Base-by-base conservation (phyloP, 1,140 invertebrate species). In the Sminthurides bifidus region DNA sequence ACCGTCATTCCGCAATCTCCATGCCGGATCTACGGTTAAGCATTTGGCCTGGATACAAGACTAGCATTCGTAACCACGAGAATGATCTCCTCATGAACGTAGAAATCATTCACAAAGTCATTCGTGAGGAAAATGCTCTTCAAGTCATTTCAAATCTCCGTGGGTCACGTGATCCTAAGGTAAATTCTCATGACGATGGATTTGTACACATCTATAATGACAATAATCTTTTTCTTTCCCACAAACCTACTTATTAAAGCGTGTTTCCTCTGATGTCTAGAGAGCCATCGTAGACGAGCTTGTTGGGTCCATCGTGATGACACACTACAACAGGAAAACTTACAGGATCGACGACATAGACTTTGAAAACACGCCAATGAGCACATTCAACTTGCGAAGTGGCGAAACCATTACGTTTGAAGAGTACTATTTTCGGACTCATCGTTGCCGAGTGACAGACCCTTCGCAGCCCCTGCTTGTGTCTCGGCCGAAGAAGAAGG, bases 331-430 rank as follows among this genome's bases (percentile, higher is more conserved):
- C 61, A 82, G 86, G 58, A 79, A 79, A 62, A 84, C 81, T 0
- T 87, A 87, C 59, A 69, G 76, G 33, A 72, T 97, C 31, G 84
- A 92, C 70, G 88, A 92, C 64, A 81, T 97, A 35, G 78, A 82
- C 41, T 93, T 83, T 71, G 71, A 77, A 6, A 73, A 77, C 55
- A 82, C 69, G 30, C 89, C 90, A 0, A 66, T 54, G 10, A 75
- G 75, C 0, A 82, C 77, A 0, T 94, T 96, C 69, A 67, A 76
- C 31, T 75, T 74, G 24, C 75, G 74, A 30, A 70, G 76, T 61
- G 76, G 77, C 46, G 74, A 38, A 78, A 82, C 2, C 72, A 78
- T n/a, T 8, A 49, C 15, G 1, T 94, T 83, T 65, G 59, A 78
- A 5, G 80, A 92, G 1, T 96, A 95, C 70, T 95, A 92, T 62